phyloP scores from a whole-genome alignment of 1,140 invertebrate genomes.

The Andricus grossulariae region DNA sequence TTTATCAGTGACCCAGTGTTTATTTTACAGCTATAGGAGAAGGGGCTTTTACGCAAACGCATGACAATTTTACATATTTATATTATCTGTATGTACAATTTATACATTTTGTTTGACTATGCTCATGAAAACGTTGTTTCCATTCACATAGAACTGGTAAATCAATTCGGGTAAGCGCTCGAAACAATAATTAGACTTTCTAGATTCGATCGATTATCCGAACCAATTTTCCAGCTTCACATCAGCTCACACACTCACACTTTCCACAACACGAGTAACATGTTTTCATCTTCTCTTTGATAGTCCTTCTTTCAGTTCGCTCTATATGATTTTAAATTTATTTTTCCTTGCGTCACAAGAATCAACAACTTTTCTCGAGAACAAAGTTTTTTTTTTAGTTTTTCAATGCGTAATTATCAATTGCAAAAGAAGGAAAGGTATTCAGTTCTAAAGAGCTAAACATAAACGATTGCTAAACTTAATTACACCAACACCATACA shows the following conservation, averaged over 20 bases:
- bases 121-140: not conserved
- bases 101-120: constrained; percentile 9
- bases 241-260: not conserved
- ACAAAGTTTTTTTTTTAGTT: not conserved
- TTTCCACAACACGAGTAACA: constrained; percentile 8
- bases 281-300: constrained; percentile 34
- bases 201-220: not conserved
- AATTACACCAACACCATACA: not conserved
- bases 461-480: not conserved
- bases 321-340: constrained; percentile 32
- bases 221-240: constrained; percentile 10
- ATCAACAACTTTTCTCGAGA: constrained; percentile 10
- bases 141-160: constrained; percentile 5
- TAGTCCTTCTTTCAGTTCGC: constrained; percentile 36
- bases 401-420: not conserved
- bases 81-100: constrained; percentile 63
- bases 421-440: not conserved
- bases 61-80: constrained; percentile 66
- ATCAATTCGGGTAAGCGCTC: not conserved
- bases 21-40: constrained; percentile 75
- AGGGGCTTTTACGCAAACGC: constrained; percentile 72
- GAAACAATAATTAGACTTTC: not conserved
- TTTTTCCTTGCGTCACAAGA: constrained; percentile 1
- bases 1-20: constrained; percentile 69
- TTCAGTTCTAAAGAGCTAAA: not conserved